Base-by-base conservation (phyloP, 2,888 invertebrate species). In the Notocelia uddmanniana region DNA sequence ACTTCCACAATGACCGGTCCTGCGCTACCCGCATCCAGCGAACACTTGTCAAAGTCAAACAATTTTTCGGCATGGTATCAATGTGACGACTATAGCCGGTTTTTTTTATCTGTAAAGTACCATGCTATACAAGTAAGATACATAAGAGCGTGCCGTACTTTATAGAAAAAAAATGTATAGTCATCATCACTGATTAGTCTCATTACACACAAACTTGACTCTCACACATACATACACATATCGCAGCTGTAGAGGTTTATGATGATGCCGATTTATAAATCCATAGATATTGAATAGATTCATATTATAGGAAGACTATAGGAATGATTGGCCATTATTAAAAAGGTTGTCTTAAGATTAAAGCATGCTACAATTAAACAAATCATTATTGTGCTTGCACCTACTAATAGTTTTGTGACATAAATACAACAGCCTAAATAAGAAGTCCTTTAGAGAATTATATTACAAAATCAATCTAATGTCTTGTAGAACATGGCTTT, bases 361-460 rank as follows among this genome's bases (percentile, higher is more conserved):
- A 6, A 52, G 26, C 41, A 60, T 41, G 31, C 18, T 31, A 41
- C 23, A 19, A 58, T 26, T 52, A 69, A 52, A 62, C 45, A 69
- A 55, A 48, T 48, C n/a, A 69, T 34, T 59, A 52, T 55, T 69
- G 62, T 57, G 69, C 23, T 48, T 69, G 34, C 34, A 62, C 62
- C 57, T 41, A 69, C 45, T 52, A 23, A 50, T 59, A 60, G 21
- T 41, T 62, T 62, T 55, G 67, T 34, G 69, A 52, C 68, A 37
- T 50, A 45, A 23, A 68, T 21, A 50, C 34, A 21, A 54, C 31
- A 69, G 45, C 48, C 21, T 68, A 21, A 59, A 41, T 19, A 34
- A 69, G 68, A 26, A 68, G 58, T 57, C 54, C 55, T 74, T 55
- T 37, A 15, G 63, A n/a, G 37, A 64, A 18, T 31, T 19, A 50